Conservation (phyloP, 1,140 invertebrate species). For the Cardiocondyla obscurior region DNA sequence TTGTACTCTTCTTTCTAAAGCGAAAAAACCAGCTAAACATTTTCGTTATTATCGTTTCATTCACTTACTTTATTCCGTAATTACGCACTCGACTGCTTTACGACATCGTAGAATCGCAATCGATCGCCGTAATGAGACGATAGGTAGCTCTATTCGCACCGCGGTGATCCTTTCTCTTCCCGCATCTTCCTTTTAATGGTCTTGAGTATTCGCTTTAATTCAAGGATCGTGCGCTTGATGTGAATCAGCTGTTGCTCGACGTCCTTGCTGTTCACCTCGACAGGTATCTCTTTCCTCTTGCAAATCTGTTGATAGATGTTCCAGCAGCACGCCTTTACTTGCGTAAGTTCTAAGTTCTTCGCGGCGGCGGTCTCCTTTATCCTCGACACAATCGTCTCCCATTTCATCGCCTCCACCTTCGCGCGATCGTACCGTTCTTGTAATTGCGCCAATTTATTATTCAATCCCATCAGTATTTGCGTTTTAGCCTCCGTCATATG, state of each 20-base stretch:
- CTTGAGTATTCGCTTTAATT: constrained; percentile 75
- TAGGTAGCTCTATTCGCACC: not conserved
- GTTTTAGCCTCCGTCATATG: constrained; percentile 76
- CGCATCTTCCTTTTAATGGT: constrained; percentile 61
- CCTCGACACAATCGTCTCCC: constrained; percentile 76
- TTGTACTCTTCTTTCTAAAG: too few species aligned
- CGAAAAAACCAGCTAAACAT: too few species aligned
- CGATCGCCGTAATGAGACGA: not conserved
- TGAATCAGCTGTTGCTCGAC: constrained; percentile 77
- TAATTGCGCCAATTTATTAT: constrained; percentile 76
- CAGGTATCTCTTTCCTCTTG: constrained; percentile 71
- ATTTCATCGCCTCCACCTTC: constrained; percentile 73
- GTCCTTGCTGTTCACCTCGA: constrained; percentile 71
- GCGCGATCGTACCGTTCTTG: constrained; percentile 74
- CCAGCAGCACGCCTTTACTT: constrained; percentile 77
- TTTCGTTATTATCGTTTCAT: too few species aligned
- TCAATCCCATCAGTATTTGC: constrained; percentile 77
- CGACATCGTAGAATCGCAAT: not conserved
- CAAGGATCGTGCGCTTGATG: constrained; percentile 79
- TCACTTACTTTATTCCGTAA: not conserved
- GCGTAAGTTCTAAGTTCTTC: constrained; percentile 77
- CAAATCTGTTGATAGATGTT: constrained; percentile 82
- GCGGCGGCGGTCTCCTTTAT: constrained; percentile 73
- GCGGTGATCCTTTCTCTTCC: constrained; percentile 1
- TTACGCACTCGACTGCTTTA: not conserved